Base-by-base conservation (phyloP, 2,888 invertebrate genomes). In the Xanthorhoe designata region DNA sequence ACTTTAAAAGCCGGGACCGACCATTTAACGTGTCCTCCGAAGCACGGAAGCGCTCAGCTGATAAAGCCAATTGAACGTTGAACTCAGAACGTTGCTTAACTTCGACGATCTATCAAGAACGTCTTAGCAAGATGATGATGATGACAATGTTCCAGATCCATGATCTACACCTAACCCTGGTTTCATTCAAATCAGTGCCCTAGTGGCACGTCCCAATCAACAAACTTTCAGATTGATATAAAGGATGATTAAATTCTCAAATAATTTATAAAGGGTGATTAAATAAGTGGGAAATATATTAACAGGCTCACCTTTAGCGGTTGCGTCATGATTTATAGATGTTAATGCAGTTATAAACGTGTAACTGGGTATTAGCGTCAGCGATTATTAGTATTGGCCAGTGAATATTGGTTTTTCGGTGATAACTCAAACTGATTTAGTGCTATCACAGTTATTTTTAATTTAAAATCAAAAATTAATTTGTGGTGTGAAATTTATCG, bases 281-380 rank as follows among this genome's bases (percentile, higher is more conserved):
- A 63, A 52, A 57, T 35, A 45, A 52, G 62, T 62, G 52, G 53
- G 45, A 64, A 59, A 61, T 61, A 60, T 50, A 56, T 63, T 56
- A 50, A 49, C 81, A 83, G 82, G 79, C 76, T 79, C 79, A 82
- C 78, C 78, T 81, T 81, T 82, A 86, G 85, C 82, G 82, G 78
- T 72, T 80, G 66, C 69, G 72, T 73, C 78, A 83, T 87, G 86
- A 89, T 89, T 85, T 86, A 90, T 89, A 77, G 82, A 80, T 81
- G 85, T 83, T 87, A 88, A 84, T 85, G 78, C 79, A 75, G 74
- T 80, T 78, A 82, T 83, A 85, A 84, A 81, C 75, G 82, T 63
- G 52, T 78, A 79, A 79, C 78, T 75, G 74, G 72, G 79, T 83
- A 84, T 87, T 86, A 86, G 82, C 84, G 88, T 86, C 82, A 77